Base-by-base conservation (phyloP, 2,888 invertebrate genomes). In the Pinctada fucata region DNA sequence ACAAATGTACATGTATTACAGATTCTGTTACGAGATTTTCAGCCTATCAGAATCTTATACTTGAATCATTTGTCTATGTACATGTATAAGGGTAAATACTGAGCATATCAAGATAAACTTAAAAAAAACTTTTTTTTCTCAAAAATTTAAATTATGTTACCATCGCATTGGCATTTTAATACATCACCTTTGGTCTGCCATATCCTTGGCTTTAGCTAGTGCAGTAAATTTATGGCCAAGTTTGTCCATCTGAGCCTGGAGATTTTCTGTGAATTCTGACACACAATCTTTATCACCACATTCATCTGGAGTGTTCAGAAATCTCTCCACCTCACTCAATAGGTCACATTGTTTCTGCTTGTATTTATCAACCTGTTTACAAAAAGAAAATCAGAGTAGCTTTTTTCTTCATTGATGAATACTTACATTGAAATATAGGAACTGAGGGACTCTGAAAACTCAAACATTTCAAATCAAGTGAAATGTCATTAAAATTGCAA, bases 171-270 rank as follows among this genome's bases (percentile, higher is more conserved):
- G n/a, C n/a, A n/a, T n/a, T n/a, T n/a, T n/a, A n/a, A n/a, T n/a
- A n/a, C n/a, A n/a, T 31, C 64, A 79, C 79, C 71, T 79, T 65
- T 74, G 72, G 66, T 79, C 76, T 6, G 73, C 79, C 16, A 51
- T 67, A 68, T 76, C 76, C 63, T 79, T 79, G 13, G 79, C 79
- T 47, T 64, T 76, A 47, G 79, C 79, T 5, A 79, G 31, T 10
- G 70, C 47, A 10, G 76, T 51, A 63, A 79, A 65, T 63, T 70
- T 72, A n/a, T 76, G 68, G 47, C 66, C 64, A 72, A 79, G 68
- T 67, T 74, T 76, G 16, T 72, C 48, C 52, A 72, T 67, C 51
- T 77, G 50, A 45, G 48, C 31, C 49, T 72, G 64, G 48, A 70
- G 49, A 47, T 76, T 74, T 31, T 49, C 51, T n/a, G 58, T 31